Evolutionary conservation across 2,113 vertebrate species (phyloP).

Genomic region (Corythornis vintsioides): DNA sequence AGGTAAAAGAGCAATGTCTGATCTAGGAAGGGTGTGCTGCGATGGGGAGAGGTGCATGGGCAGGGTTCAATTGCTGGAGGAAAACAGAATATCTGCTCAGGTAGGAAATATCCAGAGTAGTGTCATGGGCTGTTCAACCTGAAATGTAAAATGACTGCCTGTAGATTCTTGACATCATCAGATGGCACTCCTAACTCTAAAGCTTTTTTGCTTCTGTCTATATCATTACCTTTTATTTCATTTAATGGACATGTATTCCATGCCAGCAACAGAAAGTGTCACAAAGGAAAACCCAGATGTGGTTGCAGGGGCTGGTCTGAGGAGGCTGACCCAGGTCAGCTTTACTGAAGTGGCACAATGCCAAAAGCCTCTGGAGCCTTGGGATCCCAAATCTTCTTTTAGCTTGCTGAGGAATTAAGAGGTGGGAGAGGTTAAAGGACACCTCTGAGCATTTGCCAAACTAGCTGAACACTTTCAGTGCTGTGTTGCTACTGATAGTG

Average conservation of each 20-base stretch:
- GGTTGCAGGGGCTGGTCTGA: background rate
- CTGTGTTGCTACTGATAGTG: conserved; percentile 63
- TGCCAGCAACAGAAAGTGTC: background rate
- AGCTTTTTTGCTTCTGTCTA: conserved; percentile 6
- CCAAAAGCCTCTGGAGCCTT: background rate
- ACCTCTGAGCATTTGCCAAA: background rate
- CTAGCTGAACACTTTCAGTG: conserved; percentile 22
- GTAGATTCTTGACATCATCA: background rate
- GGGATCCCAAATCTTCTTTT: conserved; percentile 33
- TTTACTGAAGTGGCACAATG: conserved; percentile 58
- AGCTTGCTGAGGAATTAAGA: conserved; percentile 51
- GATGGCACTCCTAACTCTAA: background rate
- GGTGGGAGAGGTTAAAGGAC: conserved; percentile 61
- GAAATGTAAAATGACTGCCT: background rate
- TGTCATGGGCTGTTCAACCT: background rate
- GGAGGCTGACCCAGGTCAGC: background rate
- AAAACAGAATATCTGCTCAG: background rate
- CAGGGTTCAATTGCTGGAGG: background rate
- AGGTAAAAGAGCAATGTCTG: background rate
- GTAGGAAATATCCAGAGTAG: background rate
- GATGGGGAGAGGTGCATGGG: background rate
- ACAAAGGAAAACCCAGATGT: background rate
- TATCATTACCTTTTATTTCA: background rate
- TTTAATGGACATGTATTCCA: background rate
- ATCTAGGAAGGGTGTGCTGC: background rate